Evolutionary conservation across 92 coral and sea anemone genomes (phyloP).

Genomic region (Montipora capitata): DNA sequence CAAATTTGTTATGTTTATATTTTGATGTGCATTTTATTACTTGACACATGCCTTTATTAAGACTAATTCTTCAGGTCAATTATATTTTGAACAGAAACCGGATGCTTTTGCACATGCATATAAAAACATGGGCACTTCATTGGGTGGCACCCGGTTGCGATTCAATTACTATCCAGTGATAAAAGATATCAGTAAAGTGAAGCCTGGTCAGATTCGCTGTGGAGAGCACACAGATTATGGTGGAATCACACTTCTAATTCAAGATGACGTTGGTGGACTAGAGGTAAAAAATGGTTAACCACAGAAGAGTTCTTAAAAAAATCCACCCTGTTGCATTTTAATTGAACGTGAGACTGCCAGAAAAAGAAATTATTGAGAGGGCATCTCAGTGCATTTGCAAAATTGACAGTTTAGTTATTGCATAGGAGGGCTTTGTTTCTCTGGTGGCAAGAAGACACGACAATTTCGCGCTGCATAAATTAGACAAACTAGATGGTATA

Average conservation of each 20-base stretch:
- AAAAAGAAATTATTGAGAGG: too few species aligned
- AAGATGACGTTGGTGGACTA: slow-evolving; percentile 83
- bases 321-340: background rate
- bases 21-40: too few species aligned
- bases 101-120: slow-evolving; percentile 66
- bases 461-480: too few species aligned
- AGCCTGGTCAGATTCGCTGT: slow-evolving; percentile 86
- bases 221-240: slow-evolving; percentile 94
- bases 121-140: slow-evolving; percentile 62
- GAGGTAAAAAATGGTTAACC: slow-evolving; percentile 46
- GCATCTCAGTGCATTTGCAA: background rate
- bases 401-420: too few species aligned
- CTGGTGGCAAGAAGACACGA: too few species aligned
- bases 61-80: background rate
- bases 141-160: slow-evolving; percentile 73
- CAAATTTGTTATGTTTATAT: too few species aligned
- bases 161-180: slow-evolving; percentile 82
- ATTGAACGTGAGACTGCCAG: too few species aligned
- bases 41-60: too few species aligned
- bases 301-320: too few species aligned
- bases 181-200: slow-evolving; percentile 50
- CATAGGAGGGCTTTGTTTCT: too few species aligned
- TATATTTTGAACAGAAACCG: slow-evolving; percentile 56
- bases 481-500: too few species aligned
- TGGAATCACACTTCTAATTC: slow-evolving; percentile 80